Conservation (phyloP, 2,888 invertebrate species). For the Agonopterix subpropinquella region DNA sequence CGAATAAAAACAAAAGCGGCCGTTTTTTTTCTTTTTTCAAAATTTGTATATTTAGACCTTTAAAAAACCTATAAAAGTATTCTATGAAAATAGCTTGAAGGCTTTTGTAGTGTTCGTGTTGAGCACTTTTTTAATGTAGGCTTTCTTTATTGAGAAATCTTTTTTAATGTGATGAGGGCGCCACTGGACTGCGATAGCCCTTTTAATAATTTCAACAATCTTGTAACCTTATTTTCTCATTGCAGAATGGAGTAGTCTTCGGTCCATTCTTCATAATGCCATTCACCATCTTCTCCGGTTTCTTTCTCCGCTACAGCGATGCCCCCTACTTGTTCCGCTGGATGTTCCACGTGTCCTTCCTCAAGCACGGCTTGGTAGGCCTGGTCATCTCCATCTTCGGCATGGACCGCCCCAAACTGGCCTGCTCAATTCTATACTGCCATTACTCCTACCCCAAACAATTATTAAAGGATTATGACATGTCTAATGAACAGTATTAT, state of each 20-base stretch:
- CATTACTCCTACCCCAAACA: constrained; percentile 81
- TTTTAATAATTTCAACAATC: too few species aligned
- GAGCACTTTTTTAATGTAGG: too few species aligned
- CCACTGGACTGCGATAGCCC: too few species aligned
- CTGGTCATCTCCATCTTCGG: constrained; percentile 89
- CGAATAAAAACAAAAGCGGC: too few species aligned
- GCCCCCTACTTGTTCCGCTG: constrained; percentile 86
- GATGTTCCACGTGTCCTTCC: constrained; percentile 91
- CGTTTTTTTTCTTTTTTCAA: too few species aligned
- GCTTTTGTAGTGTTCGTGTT: too few species aligned
- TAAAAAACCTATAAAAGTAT: too few species aligned
- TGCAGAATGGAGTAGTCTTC: constrained; percentile 91
- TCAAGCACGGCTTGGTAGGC: constrained; percentile 93
- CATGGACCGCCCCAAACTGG: constrained; percentile 82
- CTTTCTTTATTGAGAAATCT: too few species aligned
- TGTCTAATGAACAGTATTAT: constrained; percentile 80
- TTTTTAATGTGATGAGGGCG: too few species aligned
- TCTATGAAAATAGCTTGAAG: too few species aligned
- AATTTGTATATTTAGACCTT: too few species aligned
- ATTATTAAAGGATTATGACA: constrained; percentile 85
- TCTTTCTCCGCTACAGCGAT: constrained; percentile 90
- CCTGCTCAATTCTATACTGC: constrained; percentile 85
- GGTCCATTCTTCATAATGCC: constrained; percentile 93
- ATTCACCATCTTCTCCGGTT: constrained; percentile 93
- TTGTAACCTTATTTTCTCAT: constrained; percentile 22